Base-by-base conservation (phyloP, 2,888 invertebrate genomes). In the Shargacucullia verbasci region DNA sequence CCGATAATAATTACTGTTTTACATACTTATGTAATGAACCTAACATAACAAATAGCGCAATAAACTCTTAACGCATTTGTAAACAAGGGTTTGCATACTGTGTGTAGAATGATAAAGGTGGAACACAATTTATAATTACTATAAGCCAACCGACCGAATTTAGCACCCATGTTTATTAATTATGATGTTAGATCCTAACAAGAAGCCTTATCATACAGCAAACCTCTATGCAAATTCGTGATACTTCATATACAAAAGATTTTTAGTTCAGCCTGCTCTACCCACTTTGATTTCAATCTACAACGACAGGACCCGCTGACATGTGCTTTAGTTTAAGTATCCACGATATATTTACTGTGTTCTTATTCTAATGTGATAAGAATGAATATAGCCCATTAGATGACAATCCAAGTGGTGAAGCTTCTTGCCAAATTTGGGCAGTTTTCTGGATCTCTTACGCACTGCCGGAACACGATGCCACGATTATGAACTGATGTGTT, bases 1-100 rank as follows among this genome's bases (percentile, higher is more conserved):
- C 76, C 78, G 85, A 86, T 87, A 86, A 77, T 77, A 80, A 82
- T 61, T 74, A 81, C 79, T 82, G 81, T 79, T 83, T 84, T 77
- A 83, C 82, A 83, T 83, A 83, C 80, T 83, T 83, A 83, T 79
- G 85, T 81, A 85, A 83, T 76, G 76, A 74, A 74, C 72, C 73
- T 73, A 77, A 67, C 70, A 70, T 63, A 57, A 70, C 64, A 64
- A 55, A 75, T 63, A 71, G 61, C 69, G 63, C 63, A 71, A 77
- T 71, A 53, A 58, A 71, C 53, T 73, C 40, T 45, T n/a, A 71
- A 52, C 50, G 56, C 52, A 50, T 69, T 49, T 40, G 65, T 66
- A 57, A 59, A 68, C 34, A 57, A 43, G 27, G 40, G 55, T 57
- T 59, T 50, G 31, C 15, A 27, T 61, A 53, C 50, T 43, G 48